Evolutionary conservation across 2,797 vertebrate genomes (phyloP), one percentile per base, ranked within the genome.

Genomic region (Eremophila alpestris): DNA sequence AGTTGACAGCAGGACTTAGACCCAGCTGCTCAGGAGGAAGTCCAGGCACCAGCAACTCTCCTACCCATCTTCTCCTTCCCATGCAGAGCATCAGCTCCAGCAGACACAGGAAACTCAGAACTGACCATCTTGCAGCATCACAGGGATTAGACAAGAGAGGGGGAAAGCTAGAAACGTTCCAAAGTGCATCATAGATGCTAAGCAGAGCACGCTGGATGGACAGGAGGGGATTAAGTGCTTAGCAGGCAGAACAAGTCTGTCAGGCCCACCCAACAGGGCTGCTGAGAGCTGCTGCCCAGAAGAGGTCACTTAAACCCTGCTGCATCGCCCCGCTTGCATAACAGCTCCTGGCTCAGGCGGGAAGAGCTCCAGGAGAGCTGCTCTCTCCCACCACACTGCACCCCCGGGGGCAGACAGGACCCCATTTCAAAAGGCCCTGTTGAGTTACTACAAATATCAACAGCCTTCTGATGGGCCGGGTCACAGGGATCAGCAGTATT

Each of bases 151-250:
- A 34, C 13, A 36, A 29, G 20, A 89, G 19, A 80, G 49, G 20
- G 30, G 8, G 7, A 94, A 91, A 90, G 54, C 89, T 43, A 64
- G 82, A 75, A 94, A 92, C 36, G 9, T 46, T 71, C 77, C 43
- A 88, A 94, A 94, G 73, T 48, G 54, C 85, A 94, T 75, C 79
- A 45, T 13, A 43, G 87, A 83, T 41, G 65, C 87, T 94, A 93
- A 86, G 17, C 87, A 91, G 62, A 96, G 65, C 46, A 36, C 40
- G 6, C 49, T 60, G 65, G 56, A 64, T 62, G 62, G 64, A 80
- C 91, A 96, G 91, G 90, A 96, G 83, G 82, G 79, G 96, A 96
- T 96, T 96, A 96, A 95, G 79, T 68, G 51, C 89, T 96, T 96
- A 96, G 40, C 91, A 86, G 45, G 40, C 79, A 94, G 78, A 93